Base-by-base conservation (phyloP, 2,797 vertebrate genomes). In the Artibeus lituratus region DNA sequence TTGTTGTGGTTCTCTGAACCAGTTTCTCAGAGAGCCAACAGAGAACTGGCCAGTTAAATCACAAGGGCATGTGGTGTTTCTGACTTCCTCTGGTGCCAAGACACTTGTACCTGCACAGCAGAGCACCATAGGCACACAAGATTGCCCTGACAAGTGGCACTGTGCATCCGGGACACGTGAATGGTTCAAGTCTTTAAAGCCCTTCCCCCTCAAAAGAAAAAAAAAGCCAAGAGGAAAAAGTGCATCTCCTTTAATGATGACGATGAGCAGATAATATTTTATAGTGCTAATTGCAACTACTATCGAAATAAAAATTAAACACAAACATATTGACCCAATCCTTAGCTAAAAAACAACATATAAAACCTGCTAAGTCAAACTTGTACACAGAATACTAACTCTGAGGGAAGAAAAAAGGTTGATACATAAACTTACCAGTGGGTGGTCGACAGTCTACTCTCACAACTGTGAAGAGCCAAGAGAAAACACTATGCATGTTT, bases 401-500 rank as follows among this genome's bases (percentile, higher is more conserved):
- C 16, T 6, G 84, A n/a, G 49, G 42, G 55, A 69, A 44, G 94
- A 47, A 29, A 53, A 59, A 67, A 81, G 42, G 62, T 44, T 29
- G 39, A 51, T 35, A 55, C 87, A 53, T 12, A 87, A 94, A 85
- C 77, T 78, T 57, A 5, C 16, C 47, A 70, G 55, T 37, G 51
- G 39, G 44, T 32, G 87, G 89, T 37, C 35, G 44, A 84, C 51
- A 26, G 0, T 19, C 73, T 32, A 29, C 76, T 95, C 74, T 90
- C 65, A 22, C 67, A 96, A 94, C 59, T 19, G 73, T n/a, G 21
- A 88, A 89, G 7, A 83, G 74, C 82, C 87, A 84, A 89, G 53
- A 93, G 73, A 94, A 95, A 97, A 94, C 76, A 15, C 78, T 90
- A 86, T 73, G 49, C 93, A 78, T 87, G 65, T 88, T 96, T 96